A percentile compares a stretch with the other conserved stretches of the same genome.
phyloP scores from a whole-genome alignment of 92 coral and sea anemone species.

The Epizoanthus stellaris region DNA sequence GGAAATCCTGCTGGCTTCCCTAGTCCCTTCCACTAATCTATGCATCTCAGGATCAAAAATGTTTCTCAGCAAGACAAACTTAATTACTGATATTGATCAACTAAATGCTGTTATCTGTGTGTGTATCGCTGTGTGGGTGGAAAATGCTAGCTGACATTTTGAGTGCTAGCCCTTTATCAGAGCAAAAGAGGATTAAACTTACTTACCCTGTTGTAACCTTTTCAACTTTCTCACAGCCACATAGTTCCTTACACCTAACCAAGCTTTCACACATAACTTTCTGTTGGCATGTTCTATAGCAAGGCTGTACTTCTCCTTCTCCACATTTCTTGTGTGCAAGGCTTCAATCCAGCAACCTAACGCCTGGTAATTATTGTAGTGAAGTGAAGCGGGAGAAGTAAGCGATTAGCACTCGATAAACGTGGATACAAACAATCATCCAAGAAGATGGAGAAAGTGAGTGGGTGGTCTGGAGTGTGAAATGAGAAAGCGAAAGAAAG shows the following conservation, averaged over 20 bases:
- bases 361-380: conserved; percentile 23
- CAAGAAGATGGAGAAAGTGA: too few species aligned
- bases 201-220: conserved; percentile 62
- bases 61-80: too few species aligned
- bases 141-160: not conserved
- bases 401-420: not conserved
- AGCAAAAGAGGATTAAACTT: not conserved
- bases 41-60: too few species aligned
- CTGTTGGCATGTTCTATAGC: conserved; percentile 70
- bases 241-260: conserved; percentile 80
- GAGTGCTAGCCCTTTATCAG: not conserved
- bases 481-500: too few species aligned
- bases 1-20: too few species aligned
- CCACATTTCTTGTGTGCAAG: conserved; percentile 34
- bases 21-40: too few species aligned
- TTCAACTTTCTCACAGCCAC: conserved; percentile 60
- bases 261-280: conserved; percentile 60
- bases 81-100: too few species aligned
- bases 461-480: too few species aligned
- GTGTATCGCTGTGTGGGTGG: too few species aligned
- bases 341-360: conserved; percentile 64
- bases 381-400: not conserved
- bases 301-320: conserved; percentile 53
- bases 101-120: too few species aligned
- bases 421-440: not conserved